Base-by-base conservation (phyloP, 2,888 invertebrate genomes). In the Leptopilina syphax region DNA sequence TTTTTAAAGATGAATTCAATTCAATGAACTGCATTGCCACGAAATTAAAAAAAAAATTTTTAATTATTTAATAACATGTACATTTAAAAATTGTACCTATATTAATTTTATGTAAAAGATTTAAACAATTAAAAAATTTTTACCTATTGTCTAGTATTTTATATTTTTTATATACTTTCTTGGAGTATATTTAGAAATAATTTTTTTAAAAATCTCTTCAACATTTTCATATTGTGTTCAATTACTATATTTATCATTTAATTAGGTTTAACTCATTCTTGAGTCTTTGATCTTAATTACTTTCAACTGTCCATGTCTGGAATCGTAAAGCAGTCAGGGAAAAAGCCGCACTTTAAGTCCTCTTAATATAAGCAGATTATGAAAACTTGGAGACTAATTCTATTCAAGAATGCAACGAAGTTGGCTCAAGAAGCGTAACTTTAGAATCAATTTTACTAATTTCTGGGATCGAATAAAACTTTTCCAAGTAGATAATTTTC, bases 341-440 rank as follows among this genome's bases (percentile, higher is more conserved):
- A 73, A 41, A 73, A 73, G n/a, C 57, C 57, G 34, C 34, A n/a
- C 34, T 34, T 54, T 10, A 73, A 57, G 54, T 73, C 54, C 34
- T 73, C 41, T 73, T 41, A 41, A 73, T 57, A 73, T 73, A 73
- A 57, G 73, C 73, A 73, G 57, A 73, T 73, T 57, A 73, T 73
- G 57, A n/a, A 73, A 73, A 73, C 73, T 73, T 73, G 12, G 54
- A 70, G 70, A 70, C 34, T 73, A 73, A 73, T 73, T 73, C 73
- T 34, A 73, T 73, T 73, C 34, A 57, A 73, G 57, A 73, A 73
- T 73, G 34, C 73, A 34, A 57, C 41, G 57, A 57, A 57, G n/a
- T 57, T 57, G 73, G 9, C n/a, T 34, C 54, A 73, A 57, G 73
- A 73, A 73, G 41, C 57, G 34, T 73, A 73, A 73, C 73, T 57